Conservation (phyloP, 2,797 vertebrate species). For the Australoheros facetus region DNA sequence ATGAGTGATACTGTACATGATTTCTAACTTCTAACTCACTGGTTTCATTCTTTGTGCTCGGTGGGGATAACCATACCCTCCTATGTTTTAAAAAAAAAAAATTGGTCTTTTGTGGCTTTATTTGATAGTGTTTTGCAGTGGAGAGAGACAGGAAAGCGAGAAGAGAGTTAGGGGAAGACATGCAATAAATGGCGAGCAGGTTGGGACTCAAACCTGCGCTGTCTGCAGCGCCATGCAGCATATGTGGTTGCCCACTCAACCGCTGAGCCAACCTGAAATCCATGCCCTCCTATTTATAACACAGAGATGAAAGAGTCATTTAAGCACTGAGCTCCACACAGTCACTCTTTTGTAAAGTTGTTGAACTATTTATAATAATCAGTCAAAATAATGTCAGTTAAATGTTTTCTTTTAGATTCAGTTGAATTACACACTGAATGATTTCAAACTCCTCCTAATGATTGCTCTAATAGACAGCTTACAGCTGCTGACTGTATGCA, state of each 20-base stretch:
- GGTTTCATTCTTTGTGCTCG: not conserved
- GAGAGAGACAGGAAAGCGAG: no score
- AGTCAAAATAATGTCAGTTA: not conserved
- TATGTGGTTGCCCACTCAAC: no score
- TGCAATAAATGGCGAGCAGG: no score
- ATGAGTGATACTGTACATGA: not conserved
- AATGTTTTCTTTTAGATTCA: not conserved
- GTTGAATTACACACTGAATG: not conserved
- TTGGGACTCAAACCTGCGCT: no score
- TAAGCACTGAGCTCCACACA: not conserved
- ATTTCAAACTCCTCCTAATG: not conserved
- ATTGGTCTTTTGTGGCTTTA: no score
- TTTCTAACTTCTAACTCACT: not conserved
- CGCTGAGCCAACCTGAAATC: no score
- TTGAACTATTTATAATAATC: not conserved
- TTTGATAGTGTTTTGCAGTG: no score
- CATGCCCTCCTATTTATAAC: not conserved
- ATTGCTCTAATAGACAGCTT: not conserved
- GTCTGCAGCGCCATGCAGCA: no score
- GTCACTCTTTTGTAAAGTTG: not conserved
- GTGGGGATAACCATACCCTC: not conserved
- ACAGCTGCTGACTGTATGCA: not conserved
- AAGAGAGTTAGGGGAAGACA: no score
- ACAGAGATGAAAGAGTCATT: not conserved
- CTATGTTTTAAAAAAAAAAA: no score